phyloP scores from a whole-genome alignment of 1,140 invertebrate genomes.

The Microplitis mediator region DNA sequence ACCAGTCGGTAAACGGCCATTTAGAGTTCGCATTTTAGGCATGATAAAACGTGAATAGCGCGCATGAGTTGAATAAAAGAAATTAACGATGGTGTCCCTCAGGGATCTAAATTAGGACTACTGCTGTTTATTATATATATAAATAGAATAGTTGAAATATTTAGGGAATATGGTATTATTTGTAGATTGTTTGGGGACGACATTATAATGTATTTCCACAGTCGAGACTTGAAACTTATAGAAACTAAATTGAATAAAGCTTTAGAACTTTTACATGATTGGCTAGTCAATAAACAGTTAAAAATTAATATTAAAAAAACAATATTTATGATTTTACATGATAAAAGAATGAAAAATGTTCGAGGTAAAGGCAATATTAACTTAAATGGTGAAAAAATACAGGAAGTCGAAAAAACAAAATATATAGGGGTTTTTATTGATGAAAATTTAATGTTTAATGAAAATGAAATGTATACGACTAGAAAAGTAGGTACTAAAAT shows the following conservation, averaged over 20 bases:
- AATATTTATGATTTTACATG: background rate
- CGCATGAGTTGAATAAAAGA: too few relatives aligned
- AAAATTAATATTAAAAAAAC: background rate
- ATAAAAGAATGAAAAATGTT: constrained; percentile 24
- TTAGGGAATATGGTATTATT: background rate
- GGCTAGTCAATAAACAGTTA: too few relatives aligned
- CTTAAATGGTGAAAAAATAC: too few relatives aligned
- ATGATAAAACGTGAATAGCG: too few relatives aligned
- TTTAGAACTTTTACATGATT: too few relatives aligned
- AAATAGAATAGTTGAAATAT: background rate
- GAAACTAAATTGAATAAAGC: background rate
- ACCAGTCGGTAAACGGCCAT: too few relatives aligned
- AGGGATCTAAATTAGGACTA: constrained; percentile 14
- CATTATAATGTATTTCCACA: constrained; percentile 12
- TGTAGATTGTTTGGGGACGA: constrained; percentile 29
- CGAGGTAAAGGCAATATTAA: background rate
- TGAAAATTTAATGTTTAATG: too few relatives aligned
- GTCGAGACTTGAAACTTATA: background rate
- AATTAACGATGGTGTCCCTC: constrained; percentile 16
- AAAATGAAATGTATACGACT: too few relatives aligned
- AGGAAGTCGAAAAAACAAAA: too few relatives aligned
- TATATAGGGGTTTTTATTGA: too few relatives aligned
- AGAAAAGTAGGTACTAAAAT: too few relatives aligned
- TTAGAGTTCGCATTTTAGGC: too few relatives aligned
- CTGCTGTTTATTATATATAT: constrained; percentile 22